phyloP scores from a whole-genome alignment of 2,113 vertebrate species.

The Astur gentilis region DNA sequence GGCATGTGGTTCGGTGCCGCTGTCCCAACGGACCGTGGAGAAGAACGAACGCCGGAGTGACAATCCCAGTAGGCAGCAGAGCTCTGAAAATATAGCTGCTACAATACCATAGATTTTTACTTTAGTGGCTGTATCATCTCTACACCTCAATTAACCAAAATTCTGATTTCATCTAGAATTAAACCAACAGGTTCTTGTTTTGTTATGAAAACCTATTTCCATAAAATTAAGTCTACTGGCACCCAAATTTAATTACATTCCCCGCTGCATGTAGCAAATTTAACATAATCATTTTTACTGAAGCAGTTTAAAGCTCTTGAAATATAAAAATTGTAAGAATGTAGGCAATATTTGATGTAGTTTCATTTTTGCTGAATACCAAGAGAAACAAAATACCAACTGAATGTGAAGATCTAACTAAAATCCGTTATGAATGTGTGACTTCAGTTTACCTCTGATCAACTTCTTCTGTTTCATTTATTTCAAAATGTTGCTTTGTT shows the following conservation, averaged over 20 bases:
- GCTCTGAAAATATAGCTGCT: neutral
- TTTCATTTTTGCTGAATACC: neutral
- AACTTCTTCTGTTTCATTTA: neutral
- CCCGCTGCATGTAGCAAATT: neutral
- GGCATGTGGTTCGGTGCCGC: accelerated
- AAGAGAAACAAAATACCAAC: neutral
- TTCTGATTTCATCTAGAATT: neutral
- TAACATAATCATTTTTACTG: neutral
- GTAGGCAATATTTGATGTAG: neutral
- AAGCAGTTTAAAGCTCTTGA: neutral
- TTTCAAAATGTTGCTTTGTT: neutral
- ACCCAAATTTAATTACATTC: neutral
- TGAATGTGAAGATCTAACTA: neutral
- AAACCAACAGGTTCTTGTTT: neutral
- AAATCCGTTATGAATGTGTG: neutral
- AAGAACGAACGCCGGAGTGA: accelerated
- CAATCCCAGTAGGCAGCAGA: neutral
- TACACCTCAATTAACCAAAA: neutral
- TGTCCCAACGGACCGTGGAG: neutral
- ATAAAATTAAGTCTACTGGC: neutral
- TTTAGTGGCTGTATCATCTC: neutral
- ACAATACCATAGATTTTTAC: accelerated
- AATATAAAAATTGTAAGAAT: neutral
- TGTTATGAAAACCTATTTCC: neutral
- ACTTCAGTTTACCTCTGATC: neutral